Percentiles rank a stretch among this genome's conserved stretches.
phyloP scores from a whole-genome alignment of 2,113 vertebrate genomes.

The Caracal caracal region DNA sequence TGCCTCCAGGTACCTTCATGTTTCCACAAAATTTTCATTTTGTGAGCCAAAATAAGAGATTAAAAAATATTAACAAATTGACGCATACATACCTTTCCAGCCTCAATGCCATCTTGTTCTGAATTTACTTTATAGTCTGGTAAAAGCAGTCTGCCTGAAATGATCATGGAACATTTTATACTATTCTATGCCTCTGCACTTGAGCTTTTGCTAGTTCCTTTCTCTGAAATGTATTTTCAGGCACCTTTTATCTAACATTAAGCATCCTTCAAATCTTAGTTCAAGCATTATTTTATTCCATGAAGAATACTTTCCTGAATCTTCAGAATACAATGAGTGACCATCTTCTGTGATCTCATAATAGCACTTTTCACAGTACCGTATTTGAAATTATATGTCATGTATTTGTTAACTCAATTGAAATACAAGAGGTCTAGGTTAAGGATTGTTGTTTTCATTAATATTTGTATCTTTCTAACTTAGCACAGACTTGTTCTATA shows the following conservation, averaged over 20 bases:
- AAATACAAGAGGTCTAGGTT: constrained; percentile 3
- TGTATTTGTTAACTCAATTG: background rate
- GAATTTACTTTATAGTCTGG: background rate
- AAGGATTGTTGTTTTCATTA: background rate
- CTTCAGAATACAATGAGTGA: background rate
- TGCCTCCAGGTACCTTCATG: background rate
- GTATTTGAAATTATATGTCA: constrained; percentile 19
- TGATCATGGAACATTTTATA: background rate
- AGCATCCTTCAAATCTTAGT: background rate
- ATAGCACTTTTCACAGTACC: background rate
- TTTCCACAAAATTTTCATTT: background rate
- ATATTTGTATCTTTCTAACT: background rate
- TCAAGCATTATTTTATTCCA: background rate
- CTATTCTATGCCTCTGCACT: background rate
- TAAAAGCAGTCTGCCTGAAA: background rate
- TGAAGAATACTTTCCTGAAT: background rate
- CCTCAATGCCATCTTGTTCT: background rate
- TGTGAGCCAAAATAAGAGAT: background rate
- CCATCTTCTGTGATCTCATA: background rate
- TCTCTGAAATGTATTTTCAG: background rate
- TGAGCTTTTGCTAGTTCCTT: background rate
- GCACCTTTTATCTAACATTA: background rate
- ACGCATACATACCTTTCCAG: background rate
- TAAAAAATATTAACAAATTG: background rate
- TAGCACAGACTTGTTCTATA: background rate